Conservation (phyloP, 2,113 vertebrate genomes). For the Chloroceryle aenea region DNA sequence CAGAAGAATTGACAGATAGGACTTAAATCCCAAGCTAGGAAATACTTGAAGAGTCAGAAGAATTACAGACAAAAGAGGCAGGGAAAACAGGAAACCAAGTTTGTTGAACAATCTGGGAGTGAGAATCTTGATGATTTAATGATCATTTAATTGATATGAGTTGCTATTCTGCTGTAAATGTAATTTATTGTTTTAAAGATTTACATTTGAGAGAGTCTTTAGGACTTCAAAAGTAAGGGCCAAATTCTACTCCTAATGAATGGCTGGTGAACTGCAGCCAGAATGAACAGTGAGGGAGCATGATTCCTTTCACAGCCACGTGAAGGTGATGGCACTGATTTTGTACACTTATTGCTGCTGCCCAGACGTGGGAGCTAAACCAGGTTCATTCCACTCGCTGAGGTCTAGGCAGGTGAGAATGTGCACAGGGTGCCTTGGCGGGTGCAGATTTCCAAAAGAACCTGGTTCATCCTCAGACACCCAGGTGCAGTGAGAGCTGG, state of each 20-base stretch:
- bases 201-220: not conserved
- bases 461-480: not conserved
- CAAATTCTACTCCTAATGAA: not conserved
- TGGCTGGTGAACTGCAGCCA: not conserved
- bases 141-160: not conserved
- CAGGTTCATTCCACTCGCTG: not conserved
- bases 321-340: not conserved
- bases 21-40: conserved; percentile 71
- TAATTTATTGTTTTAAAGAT: not conserved
- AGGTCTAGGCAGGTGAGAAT: not conserved
- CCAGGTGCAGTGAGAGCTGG: not conserved
- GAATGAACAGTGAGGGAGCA: not conserved
- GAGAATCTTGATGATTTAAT: not conserved
- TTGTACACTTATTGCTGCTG: not conserved
- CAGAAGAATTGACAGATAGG: conserved; percentile 40
- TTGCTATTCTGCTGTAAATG: not conserved
- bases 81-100: conserved; percentile 71
- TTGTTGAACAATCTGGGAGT: not conserved
- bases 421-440: not conserved
- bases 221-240: not conserved
- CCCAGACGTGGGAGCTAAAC: not conserved
- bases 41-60: conserved; percentile 78
- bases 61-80: conserved; percentile 46
- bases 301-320: accelerated
- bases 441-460: not conserved